Percentiles rank a stretch among this genome's conserved stretches.
phyloP scores from a whole-genome alignment of 2,113 vertebrate genomes.

The Eira barbara region DNA sequence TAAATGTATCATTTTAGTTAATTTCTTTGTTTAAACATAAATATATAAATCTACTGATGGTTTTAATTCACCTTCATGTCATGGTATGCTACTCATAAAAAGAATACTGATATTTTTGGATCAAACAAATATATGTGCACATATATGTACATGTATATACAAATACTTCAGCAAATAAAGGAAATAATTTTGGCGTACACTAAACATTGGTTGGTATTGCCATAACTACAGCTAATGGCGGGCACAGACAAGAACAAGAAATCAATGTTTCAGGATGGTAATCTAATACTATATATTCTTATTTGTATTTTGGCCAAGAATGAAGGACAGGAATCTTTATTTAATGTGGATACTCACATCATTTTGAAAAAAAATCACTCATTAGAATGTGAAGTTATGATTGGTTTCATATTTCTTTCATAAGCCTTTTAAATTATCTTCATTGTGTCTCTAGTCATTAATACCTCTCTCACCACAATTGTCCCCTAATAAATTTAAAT shows the following conservation, averaged over 20 bases:
- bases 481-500: background rate
- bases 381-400: background rate
- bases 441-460: background rate
- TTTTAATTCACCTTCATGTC: background rate
- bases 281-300: background rate
- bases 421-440: constrained; percentile 11
- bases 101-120: background rate
- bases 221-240: background rate
- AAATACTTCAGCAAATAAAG: background rate
- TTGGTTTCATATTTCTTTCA: background rate
- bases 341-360: background rate
- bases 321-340: background rate
- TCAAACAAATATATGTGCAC: background rate
- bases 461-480: background rate
- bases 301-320: background rate
- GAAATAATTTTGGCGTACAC: background rate
- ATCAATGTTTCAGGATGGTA: background rate
- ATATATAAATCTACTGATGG: background rate
- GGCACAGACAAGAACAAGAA: background rate
- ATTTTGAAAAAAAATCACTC: background rate
- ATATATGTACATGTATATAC: background rate
- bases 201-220: background rate
- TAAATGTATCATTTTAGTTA: background rate
- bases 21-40: background rate
- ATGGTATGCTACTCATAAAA: background rate